These are phyloP conservation scores for Spatula versicolor DNA, from an alignment of 2,797 vertebrate genomes.

Conservation along the genomic window DNA sequence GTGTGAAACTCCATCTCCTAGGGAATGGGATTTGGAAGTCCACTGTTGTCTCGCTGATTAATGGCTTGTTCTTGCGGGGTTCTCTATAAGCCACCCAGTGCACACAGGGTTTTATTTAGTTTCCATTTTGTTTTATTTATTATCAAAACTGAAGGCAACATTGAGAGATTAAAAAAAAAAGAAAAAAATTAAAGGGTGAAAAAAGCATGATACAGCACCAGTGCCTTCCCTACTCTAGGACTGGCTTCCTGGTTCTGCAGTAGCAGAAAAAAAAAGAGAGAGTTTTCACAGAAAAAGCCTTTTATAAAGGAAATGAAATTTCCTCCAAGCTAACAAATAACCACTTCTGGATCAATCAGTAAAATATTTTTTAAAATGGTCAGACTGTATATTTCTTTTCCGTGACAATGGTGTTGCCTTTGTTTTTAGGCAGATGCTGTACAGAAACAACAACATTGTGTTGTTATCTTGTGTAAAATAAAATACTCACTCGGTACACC, in stretches of 20 bases:
- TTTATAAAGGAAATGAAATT: slow-evolving; percentile 83
- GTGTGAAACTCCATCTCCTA: slow-evolving; percentile 75
- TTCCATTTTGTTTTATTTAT: slow-evolving; percentile 34
- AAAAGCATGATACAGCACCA: slow-evolving; percentile 81
- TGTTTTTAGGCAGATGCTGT: slow-evolving; percentile 88
- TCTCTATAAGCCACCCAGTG: slow-evolving; percentile 57
- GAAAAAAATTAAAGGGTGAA: background rate
- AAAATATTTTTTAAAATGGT: slow-evolving; percentile 91
- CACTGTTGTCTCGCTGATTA: slow-evolving; percentile 78
- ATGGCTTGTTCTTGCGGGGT: slow-evolving; percentile 72
- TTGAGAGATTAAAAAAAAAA: slow-evolving; percentile 26
- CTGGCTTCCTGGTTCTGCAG: slow-evolving; percentile 73
- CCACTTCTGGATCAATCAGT: slow-evolving; percentile 81
- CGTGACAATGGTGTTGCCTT: slow-evolving; percentile 84
- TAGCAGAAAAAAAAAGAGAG: slow-evolving; percentile 70
- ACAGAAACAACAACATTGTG: slow-evolving; percentile 90
- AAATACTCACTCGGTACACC: slow-evolving; percentile 79
- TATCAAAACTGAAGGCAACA: slow-evolving; percentile 51
- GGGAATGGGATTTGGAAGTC: slow-evolving; percentile 78
- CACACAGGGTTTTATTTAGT: slow-evolving; percentile 25
- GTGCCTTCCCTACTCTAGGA: slow-evolving; percentile 87
- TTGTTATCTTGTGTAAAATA: slow-evolving; percentile 95
- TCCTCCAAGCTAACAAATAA: slow-evolving; percentile 74
- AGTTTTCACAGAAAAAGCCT: slow-evolving; percentile 87
- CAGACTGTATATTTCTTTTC: slow-evolving; percentile 83